phyloP scores from a whole-genome alignment of 2,797 vertebrate species.

The Tarsius wallacei region DNA sequence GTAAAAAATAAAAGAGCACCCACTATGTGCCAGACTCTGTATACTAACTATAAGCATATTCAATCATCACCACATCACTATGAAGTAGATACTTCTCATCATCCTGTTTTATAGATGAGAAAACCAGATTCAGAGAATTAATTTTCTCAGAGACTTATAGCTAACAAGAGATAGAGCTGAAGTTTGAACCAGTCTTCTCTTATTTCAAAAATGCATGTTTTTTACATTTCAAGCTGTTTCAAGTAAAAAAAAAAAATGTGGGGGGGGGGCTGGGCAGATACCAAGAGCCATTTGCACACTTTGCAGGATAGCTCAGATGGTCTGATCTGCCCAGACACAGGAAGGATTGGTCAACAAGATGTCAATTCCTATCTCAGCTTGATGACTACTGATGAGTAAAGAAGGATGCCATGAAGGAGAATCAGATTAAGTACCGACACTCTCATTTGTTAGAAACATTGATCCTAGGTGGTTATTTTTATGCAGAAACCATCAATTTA shows the following conservation, averaged over 20 bases:
- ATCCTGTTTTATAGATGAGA: conserved; percentile 1
- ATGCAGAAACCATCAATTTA: not conserved
- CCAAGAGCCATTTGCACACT: not conserved
- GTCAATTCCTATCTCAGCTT: not conserved
- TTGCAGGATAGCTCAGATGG: not conserved
- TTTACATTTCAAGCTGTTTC: conserved; percentile 27
- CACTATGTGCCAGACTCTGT: not conserved
- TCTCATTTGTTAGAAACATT: not conserved
- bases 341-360: not conserved
- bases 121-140: not conserved
- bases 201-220: not conserved
- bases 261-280: not conserved
- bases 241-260: not conserved
- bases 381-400: not conserved
- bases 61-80: not conserved
- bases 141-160: conserved; percentile 6
- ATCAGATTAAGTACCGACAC: not conserved
- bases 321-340: not conserved
- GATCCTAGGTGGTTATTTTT: not conserved
- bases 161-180: not conserved
- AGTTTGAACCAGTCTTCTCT: conserved; percentile 2
- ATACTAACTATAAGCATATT: not conserved
- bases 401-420: not conserved
- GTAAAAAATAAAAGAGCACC: not conserved
- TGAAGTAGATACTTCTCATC: not conserved